Percentiles rank a stretch among this genome's conserved stretches.
These are phyloP conservation scores for Beroe ovata DNA, from an alignment of 37 sponge, comb jelly and placozoan species.

Conservation along the genomic window DNA sequence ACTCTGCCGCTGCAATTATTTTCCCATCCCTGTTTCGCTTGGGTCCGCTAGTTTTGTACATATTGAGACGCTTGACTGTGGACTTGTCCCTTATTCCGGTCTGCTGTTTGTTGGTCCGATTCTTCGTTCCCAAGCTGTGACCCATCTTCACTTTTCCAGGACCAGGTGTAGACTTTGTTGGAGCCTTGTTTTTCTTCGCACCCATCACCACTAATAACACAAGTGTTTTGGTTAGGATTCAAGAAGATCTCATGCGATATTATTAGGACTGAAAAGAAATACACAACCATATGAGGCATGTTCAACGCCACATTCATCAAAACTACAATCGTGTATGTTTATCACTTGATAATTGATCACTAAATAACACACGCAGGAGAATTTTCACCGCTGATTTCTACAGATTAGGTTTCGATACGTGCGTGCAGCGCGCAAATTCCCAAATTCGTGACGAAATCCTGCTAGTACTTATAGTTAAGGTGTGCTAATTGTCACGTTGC, in stretches of 20 bases:
- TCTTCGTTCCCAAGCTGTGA: slow-evolving; percentile 17
- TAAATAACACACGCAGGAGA: too few relatives aligned
- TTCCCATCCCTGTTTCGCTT: slow-evolving; percentile 81
- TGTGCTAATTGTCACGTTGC: neutral
- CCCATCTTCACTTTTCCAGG: slow-evolving; percentile 50
- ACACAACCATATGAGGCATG: too few relatives aligned
- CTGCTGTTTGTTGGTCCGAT: slow-evolving; percentile 32
- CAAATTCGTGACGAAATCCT: neutral
- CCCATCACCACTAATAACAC: neutral
- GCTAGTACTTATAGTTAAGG: slow-evolving; percentile 1
- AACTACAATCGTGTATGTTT: too few relatives aligned
- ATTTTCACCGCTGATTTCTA: too few relatives aligned
- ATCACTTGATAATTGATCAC: too few relatives aligned
- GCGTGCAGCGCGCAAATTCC: neutral
- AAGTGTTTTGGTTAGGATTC: too few relatives aligned
- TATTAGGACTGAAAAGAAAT: too few relatives aligned
- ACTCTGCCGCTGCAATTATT: slow-evolving; percentile 87
- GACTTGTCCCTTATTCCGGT: slow-evolving; percentile 80
- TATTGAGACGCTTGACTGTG: slow-evolving; percentile 89
- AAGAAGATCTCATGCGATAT: too few relatives aligned
- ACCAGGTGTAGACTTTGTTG: slow-evolving; percentile 2
- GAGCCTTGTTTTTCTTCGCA: neutral
- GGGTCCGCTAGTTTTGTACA: slow-evolving; percentile 85
- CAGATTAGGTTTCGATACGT: neutral
- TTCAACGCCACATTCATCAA: too few relatives aligned